Base-by-base conservation (phyloP, 2,113 vertebrate species). In the Pteruthius melanotis region DNA sequence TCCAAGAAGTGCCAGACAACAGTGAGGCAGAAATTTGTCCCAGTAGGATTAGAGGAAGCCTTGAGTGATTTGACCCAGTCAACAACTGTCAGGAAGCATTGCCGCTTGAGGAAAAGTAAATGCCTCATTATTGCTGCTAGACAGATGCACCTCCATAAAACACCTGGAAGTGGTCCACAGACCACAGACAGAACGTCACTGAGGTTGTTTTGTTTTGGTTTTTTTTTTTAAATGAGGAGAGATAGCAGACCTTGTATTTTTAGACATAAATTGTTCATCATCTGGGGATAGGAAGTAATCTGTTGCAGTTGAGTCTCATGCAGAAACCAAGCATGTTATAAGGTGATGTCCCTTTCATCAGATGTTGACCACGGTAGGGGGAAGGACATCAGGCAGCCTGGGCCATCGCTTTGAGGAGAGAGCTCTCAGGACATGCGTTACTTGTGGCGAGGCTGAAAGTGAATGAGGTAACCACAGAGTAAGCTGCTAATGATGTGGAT, bases 71-170 rank as follows among this genome's bases (percentile, higher is more conserved):
- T 94, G 84, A 94, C 89, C 87, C 4, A 23, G 69, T 96, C 78
- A 90, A 88, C 45, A 94, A 83, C 68, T 53, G 31, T 88, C 83
- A 92, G 94, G 75, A 94, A 96, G 80, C 76, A 39, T 72, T 90
- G 70, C 86, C 14, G 0, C 83, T 92, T 91, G 87, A 92, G 78
- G 82, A 91, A 79, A 84, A 87, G 75, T 92, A 95, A 93, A 96
- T 95, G 84, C 71, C 84, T 97, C 83, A 44, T 94, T 94, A 90
- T 50, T 86, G 92, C 79, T 94, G 53, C 54, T 78, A 81, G 93
- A 69, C 59, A 96, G 83, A 89, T 65, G 81, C 49, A 90, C 83
- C 87, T 96, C 78, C 78, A 87, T 96, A 97, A 97, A 96, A 79
- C 75, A 95, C 78, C 91, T 97, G 93, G 92, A 96, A 88, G 40